Conservation (phyloP, 2,888 invertebrate species). For the Heliconius ismenius region DNA sequence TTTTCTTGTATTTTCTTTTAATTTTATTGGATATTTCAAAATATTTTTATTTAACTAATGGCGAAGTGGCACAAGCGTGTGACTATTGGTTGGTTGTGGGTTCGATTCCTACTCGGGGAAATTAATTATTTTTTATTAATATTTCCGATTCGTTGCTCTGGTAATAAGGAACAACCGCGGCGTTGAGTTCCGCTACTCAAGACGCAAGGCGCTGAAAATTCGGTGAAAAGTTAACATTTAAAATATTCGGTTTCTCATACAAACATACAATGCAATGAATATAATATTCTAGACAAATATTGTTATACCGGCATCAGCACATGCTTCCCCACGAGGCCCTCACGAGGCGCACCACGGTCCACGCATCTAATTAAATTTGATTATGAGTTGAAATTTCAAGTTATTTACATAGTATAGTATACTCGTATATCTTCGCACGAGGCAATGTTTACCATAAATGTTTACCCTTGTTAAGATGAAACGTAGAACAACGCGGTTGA, state of each 20-base stretch:
- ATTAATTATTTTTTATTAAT: too few species aligned
- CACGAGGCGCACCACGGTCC: constrained; percentile 23
- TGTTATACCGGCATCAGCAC: background rate
- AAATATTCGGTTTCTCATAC: background rate
- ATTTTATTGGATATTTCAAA: background rate
- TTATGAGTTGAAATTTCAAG: constrained; percentile 12
- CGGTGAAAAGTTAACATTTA: background rate
- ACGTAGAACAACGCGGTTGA: background rate
- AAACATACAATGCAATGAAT: background rate
- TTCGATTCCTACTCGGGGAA: background rate
- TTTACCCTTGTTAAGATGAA: background rate
- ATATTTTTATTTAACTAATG: background rate
- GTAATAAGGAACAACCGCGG: too few species aligned
- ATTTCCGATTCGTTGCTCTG: too few species aligned
- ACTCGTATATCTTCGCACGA: background rate
- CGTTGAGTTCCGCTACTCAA: too few species aligned
- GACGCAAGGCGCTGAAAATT: too few species aligned
- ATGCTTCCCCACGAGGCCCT: constrained; percentile 12
- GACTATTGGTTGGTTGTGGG: background rate
- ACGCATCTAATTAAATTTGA: background rate
- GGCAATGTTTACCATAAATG: constrained; percentile 8
- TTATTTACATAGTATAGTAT: constrained; percentile 11
- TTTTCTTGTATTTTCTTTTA: background rate
- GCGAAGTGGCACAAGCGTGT: background rate
- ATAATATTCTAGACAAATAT: constrained; percentile 17